Percentiles rank a stretch among this genome's conserved stretches.
Conservation (phyloP, 2,113 vertebrate species). For the Caretta caretta region DNA sequence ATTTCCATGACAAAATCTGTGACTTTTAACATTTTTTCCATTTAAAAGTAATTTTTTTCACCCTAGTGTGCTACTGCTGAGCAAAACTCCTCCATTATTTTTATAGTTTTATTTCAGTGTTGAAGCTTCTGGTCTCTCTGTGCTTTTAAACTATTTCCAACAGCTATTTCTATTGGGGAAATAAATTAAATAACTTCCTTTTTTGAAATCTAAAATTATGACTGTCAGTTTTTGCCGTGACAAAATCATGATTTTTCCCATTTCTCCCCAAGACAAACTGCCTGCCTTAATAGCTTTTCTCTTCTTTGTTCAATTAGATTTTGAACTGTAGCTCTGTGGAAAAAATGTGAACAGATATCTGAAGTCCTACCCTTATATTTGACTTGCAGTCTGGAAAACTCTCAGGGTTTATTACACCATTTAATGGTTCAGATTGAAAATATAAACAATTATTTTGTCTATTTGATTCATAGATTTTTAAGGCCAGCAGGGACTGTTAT, state of each 20-base stretch:
- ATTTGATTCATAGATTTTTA: neutral
- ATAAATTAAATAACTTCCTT: neutral
- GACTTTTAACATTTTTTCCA: neutral
- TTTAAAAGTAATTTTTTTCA: neutral
- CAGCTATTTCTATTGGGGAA: neutral
- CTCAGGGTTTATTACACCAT: neutral
- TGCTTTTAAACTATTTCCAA: neutral
- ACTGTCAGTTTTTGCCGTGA: neutral
- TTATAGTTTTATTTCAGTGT: neutral
- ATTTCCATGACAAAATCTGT: neutral
- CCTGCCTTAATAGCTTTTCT: slow-evolving; percentile 34
- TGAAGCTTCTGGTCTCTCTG: neutral
- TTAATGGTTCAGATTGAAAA: neutral
- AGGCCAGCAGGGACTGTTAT: neutral
- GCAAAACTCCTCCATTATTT: neutral
- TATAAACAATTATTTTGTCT: slow-evolving; percentile 2
- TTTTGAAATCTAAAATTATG: slow-evolving; percentile 30
- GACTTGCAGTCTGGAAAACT: neutral
- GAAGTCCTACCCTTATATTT: slow-evolving; percentile 16
- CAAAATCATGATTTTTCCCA: neutral
- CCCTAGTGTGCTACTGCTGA: neutral
- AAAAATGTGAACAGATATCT: slow-evolving; percentile 14
- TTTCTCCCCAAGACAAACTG: slow-evolving; percentile 50
- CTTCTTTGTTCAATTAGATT: slow-evolving; percentile 61
- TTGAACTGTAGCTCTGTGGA: slow-evolving; percentile 6